Percentiles rank a stretch among this genome's conserved stretches.
Conservation (phyloP, 2,797 vertebrate genomes). For the Platalea minor region DNA sequence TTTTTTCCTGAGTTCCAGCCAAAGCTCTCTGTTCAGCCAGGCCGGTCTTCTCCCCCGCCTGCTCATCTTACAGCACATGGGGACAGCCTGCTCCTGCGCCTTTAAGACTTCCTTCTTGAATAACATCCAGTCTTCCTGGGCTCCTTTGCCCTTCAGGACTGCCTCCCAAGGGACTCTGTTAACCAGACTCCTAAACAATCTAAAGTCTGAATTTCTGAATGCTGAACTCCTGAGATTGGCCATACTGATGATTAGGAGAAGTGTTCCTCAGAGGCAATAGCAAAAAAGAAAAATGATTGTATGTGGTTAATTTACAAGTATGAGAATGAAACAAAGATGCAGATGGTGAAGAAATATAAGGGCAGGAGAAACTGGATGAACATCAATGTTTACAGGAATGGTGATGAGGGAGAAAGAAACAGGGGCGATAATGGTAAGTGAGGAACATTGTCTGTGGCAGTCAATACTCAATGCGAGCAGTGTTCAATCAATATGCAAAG, state of each 20-base stretch:
- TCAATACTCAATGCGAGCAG: not conserved
- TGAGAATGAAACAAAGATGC: conserved; percentile 22
- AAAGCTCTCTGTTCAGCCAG: too few species aligned
- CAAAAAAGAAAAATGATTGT: not conserved
- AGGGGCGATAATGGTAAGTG: conserved; percentile 22
- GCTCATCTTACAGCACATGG: too few species aligned
- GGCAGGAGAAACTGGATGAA: not conserved
- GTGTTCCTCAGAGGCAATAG: not conserved
- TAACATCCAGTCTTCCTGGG: too few species aligned
- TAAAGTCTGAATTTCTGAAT: not conserved
- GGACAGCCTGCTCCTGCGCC: too few species aligned
- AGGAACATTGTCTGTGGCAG: conserved; percentile 43
- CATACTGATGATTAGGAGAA: not conserved
- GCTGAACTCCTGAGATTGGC: not conserved
- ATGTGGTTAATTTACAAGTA: conserved; percentile 1
- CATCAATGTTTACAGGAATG: not conserved
- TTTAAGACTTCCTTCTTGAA: too few species aligned
- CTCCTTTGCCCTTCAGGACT: too few species aligned
- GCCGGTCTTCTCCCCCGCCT: too few species aligned
- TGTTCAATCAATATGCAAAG: conserved; percentile 62
- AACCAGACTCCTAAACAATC: too few species aligned
- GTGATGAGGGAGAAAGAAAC: conserved; percentile 19
- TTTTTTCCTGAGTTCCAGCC: too few species aligned
- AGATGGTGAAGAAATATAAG: conserved; percentile 13
- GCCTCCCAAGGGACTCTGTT: too few species aligned